Percentiles rank a stretch among this genome's conserved stretches.
phyloP scores from a whole-genome alignment of 2,797 vertebrate genomes.

The Nannoperca australis region DNA sequence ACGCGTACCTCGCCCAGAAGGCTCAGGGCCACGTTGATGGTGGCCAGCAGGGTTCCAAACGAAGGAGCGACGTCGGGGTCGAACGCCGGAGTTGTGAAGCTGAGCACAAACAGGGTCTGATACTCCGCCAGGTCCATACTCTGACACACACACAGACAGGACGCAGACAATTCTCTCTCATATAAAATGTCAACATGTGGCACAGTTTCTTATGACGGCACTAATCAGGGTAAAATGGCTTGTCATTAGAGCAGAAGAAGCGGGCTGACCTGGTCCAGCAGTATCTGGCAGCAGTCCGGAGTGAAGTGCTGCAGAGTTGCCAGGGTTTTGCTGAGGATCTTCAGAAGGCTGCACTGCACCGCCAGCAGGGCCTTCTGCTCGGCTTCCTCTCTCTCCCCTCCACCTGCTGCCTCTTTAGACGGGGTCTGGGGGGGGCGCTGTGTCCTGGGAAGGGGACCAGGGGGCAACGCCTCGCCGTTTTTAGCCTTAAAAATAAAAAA shows the following conservation, averaged over 20 bases:
- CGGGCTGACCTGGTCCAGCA: slow-evolving; percentile 92
- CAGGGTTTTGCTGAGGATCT: slow-evolving; percentile 96
- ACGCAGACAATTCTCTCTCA: background rate
- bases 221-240: background rate
- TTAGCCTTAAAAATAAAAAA: slow-evolving; percentile 86
- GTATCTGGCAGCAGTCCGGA: slow-evolving; percentile 97
- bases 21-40: slow-evolving; percentile 95
- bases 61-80: slow-evolving; percentile 97
- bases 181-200: background rate
- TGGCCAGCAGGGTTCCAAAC: slow-evolving; percentile 96
- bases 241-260: background rate
- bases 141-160: slow-evolving; percentile 76
- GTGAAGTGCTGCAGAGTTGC: slow-evolving; percentile 96
- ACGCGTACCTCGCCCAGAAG: slow-evolving; percentile 93
- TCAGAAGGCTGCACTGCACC: slow-evolving; percentile 94
- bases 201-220: background rate
- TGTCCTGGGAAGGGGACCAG: slow-evolving; percentile 83
- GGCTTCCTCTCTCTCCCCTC: slow-evolving; percentile 87
- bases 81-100: slow-evolving; percentile 95
- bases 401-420: slow-evolving; percentile 82
- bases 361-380: slow-evolving; percentile 92
- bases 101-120: slow-evolving; percentile 93
- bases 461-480: slow-evolving; percentile 91
- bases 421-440: slow-evolving; percentile 85
- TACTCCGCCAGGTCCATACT: slow-evolving; percentile 96